These are phyloP conservation scores for Crossaster papposus DNA, from an alignment of 53 echinoderm and acorn worm genomes.

Conservation along the genomic window DNA sequence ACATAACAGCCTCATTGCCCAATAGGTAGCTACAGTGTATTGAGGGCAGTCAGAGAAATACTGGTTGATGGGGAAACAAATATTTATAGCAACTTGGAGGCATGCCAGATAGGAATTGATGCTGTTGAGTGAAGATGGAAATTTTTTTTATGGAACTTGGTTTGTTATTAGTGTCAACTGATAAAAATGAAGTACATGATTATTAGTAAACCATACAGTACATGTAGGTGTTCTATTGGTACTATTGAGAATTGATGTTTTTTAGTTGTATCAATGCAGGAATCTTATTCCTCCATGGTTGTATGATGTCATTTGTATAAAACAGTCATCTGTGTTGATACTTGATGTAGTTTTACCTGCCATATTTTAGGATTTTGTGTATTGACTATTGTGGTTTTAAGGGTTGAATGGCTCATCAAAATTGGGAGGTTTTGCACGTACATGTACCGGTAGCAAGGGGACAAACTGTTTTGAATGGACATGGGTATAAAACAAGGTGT, in stretches of 20 bases:
- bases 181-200: neutral
- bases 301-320: neutral
- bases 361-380: neutral
- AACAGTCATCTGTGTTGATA: neutral
- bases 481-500: neutral
- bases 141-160: neutral
- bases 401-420: neutral
- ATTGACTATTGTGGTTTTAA: neutral
- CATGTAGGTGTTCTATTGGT: no score
- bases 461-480: neutral
- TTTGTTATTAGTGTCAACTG: neutral
- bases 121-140: neutral
- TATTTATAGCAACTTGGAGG: slow-evolving; percentile 28
- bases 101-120: slow-evolving; percentile 6
- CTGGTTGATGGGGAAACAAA: slow-evolving; percentile 7
- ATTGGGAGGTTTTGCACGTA: neutral
- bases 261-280: no score
- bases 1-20: slow-evolving; percentile 15
- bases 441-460: neutral
- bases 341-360: no score
- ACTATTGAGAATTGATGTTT: neutral
- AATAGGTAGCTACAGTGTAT: neutral
- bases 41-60: neutral
- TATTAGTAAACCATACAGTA: neutral
- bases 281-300: no score